Base-by-base conservation (phyloP, 1,140 invertebrate genomes). In the Plectrocnemia conspersa region DNA sequence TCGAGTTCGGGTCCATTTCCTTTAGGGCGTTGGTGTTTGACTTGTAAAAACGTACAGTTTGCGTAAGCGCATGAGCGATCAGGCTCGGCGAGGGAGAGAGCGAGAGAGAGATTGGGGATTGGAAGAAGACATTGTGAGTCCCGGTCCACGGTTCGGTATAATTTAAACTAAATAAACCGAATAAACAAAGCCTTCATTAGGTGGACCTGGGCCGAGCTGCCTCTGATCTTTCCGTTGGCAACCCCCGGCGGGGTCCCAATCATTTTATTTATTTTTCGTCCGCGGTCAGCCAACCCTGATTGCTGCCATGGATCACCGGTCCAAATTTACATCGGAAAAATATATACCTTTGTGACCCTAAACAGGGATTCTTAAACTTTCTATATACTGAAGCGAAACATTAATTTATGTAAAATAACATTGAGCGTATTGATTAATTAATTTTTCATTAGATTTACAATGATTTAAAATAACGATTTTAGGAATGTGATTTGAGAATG, bases 151-250 rank as follows among this genome's bases (percentile, higher is more conserved):
- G 10, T 23, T 19, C 19, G 21, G 47, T 50, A 50, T 50, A 50
- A 50, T 50, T 50, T 50, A 50, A 50, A 50, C 47, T 50, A 50
- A 50, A 50, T 50, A 50, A 50, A 50, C 47, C 47, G 47, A 50
- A 50, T 50, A 50, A 50, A 50, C 47, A 50, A 50, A 50, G 47
- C 47, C 47, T 50, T 50, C 47, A 50, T 50, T 50, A 50, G 47
- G 47, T 50, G 33, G 47, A 48, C 46, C 44, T 47, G 44, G 35
- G n/a, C n/a, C n/a, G 5, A 15, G 22, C 18, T 32, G 33, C 47
- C 47, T 50, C 33, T 50, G 47, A 50, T 50, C 47, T 50, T 38
- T 50, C 42, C n/a, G n/a, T 6, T 23, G 19, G 10, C 4, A 19
- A 13, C 42, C 23, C 42, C n/a, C 23, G 13, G 11, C 27, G 32